phyloP scores from a whole-genome alignment of 2,888 invertebrate species.

The Bhutanitis thaidina region DNA sequence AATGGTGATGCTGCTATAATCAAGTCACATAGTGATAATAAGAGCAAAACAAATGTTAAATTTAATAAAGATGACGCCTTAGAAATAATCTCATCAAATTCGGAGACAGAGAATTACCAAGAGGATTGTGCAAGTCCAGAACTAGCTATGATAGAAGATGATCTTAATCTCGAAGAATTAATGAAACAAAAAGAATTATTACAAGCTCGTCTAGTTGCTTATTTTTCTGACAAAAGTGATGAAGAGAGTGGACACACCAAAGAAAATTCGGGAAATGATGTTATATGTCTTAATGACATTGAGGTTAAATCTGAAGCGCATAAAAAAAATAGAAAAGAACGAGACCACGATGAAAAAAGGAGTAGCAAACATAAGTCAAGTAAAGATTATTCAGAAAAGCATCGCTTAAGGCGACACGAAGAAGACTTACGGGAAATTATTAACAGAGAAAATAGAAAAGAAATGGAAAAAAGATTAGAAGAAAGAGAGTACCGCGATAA shows the following conservation, averaged over 20 bases:
- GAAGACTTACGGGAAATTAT: constrained; percentile 67
- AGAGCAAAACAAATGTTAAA: constrained; percentile 29
- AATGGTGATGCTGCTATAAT: constrained; percentile 42
- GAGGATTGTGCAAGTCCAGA: constrained; percentile 86
- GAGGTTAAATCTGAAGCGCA: constrained; percentile 67
- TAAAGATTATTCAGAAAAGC: constrained; percentile 48
- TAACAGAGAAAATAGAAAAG: constrained; percentile 47
- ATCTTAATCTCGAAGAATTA: constrained; percentile 91
- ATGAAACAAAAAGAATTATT: constrained; percentile 93
- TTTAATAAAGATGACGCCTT: constrained; percentile 48
- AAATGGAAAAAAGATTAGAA: constrained; percentile 47
- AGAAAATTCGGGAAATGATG: constrained; percentile 67
- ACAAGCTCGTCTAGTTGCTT: constrained; percentile 89
- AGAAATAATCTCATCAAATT: constrained; percentile 84
- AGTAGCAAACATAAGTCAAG: constrained; percentile 59
- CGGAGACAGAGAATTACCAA: constrained; percentile 81
- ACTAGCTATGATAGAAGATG: constrained; percentile 88
- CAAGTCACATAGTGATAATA: constrained; percentile 32
- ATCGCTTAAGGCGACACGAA: constrained; percentile 48
- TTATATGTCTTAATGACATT: constrained; percentile 39
- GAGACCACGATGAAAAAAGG: constrained; percentile 51
- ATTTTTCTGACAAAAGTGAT: constrained; percentile 83
- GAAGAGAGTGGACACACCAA: constrained; percentile 52
- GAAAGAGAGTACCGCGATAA: constrained; percentile 60
- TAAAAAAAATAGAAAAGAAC: constrained; percentile 54